Conservation (phyloP, 2,113 vertebrate genomes). For the Gracilinanus agilis region DNA sequence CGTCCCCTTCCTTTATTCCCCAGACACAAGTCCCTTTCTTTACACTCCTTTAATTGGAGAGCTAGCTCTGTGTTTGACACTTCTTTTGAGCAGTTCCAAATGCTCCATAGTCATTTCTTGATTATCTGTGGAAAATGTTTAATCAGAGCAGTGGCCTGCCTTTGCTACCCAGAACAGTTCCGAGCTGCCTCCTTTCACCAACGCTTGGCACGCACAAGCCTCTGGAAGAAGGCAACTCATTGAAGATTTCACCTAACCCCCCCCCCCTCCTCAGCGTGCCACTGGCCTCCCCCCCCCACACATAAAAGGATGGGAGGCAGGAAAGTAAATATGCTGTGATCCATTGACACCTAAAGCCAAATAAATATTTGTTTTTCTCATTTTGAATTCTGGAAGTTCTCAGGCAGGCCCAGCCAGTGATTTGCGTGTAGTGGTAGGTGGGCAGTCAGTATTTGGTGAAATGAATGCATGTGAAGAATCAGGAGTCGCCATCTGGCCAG, state of each 20-base stretch:
- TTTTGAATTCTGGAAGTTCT: not conserved
- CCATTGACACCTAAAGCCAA: not conserved
- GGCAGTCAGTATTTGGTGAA: not conserved
- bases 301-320: not conserved
- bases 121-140: not conserved
- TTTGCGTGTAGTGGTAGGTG: not conserved
- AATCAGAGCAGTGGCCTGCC: not conserved
- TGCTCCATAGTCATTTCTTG: not conserved
- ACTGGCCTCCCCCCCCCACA: too few species aligned
- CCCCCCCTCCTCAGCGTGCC: too few species aligned
- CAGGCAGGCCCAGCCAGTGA: not conserved
- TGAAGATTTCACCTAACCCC: not conserved
- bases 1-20: conserved; percentile 40
- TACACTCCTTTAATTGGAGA: not conserved
- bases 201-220: not conserved
- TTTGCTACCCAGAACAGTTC: conserved; percentile 12
- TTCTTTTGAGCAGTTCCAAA: conserved; percentile 40
- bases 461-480: not conserved
- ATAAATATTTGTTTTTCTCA: not conserved
- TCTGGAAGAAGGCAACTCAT: not conserved
- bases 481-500: not conserved
- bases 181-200: not conserved
- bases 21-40: conserved; percentile 41
- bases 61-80: not conserved
- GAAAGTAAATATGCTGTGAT: not conserved